A percentile compares a stretch with the other conserved stretches of the same genome.
Evolutionary conservation across 1,140 invertebrate species (phyloP).

Genomic region (Palaemon carinicauda): DNA sequence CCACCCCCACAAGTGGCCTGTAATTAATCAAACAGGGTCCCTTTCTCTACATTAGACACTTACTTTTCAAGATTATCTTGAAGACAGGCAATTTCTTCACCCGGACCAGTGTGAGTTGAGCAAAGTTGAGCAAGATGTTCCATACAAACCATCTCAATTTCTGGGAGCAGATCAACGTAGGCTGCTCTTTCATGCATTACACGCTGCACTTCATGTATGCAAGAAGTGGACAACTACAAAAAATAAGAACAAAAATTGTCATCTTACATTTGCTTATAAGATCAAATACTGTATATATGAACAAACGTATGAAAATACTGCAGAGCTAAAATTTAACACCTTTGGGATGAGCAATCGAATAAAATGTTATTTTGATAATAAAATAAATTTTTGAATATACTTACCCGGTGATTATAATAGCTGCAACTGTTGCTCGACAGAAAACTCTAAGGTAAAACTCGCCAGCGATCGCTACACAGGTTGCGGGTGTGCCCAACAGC

Average conservation of each 20-base stretch:
- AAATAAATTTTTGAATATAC: too few relatives aligned
- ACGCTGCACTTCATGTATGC: constrained; percentile 80
- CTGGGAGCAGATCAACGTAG: constrained; percentile 91
- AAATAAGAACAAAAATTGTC: not conserved
- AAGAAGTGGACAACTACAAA: constrained; percentile 64
- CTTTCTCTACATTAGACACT: constrained; percentile 48
- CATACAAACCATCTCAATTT: constrained; percentile 90
- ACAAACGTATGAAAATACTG: too few relatives aligned
- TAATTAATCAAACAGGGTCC: constrained; percentile 40
- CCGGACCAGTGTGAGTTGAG: constrained; percentile 81
- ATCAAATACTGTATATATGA: too few relatives aligned
- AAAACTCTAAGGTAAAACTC: too few relatives aligned
- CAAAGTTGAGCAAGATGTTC: constrained; percentile 85
- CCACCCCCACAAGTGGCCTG: too few relatives aligned
- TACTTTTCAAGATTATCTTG: constrained; percentile 86
- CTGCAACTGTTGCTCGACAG: too few relatives aligned
- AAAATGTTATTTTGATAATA: too few relatives aligned
- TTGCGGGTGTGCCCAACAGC: too few relatives aligned
- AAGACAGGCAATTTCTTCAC: constrained; percentile 90
- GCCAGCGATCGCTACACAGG: too few relatives aligned
- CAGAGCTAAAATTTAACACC: too few relatives aligned
- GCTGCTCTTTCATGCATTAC: constrained; percentile 92
- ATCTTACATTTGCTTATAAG: not conserved
- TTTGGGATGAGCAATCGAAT: too few relatives aligned
- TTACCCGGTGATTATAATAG: too few relatives aligned